These are phyloP conservation scores for Onychostruthus taczanowskii DNA, from an alignment of 2,113 vertebrate genomes.

Conservation along the genomic window DNA sequence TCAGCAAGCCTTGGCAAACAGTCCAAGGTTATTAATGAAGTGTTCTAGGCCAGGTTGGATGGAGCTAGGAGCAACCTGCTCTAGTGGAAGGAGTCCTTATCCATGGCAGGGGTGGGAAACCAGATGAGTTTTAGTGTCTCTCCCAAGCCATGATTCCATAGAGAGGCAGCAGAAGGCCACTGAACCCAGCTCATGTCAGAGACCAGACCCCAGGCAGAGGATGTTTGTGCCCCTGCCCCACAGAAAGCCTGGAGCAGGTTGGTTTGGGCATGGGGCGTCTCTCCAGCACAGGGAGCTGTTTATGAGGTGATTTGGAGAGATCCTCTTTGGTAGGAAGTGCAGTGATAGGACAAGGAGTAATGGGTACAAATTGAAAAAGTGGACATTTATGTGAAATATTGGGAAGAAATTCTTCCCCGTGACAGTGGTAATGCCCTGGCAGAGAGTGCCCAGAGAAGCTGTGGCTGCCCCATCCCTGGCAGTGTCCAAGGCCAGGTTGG, in stretches of 20 bases:
- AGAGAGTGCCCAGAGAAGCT: neutral
- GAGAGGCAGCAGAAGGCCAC: rapidly evolving
- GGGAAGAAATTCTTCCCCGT: too few species aligned
- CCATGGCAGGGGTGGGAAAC: neutral
- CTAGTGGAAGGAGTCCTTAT: neutral
- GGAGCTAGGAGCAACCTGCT: neutral
- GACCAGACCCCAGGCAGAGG: neutral
- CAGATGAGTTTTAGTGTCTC: neutral
- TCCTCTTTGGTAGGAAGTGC: neutral
- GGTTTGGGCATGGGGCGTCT: neutral
- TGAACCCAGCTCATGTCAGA: rapidly evolving
- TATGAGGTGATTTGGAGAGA: neutral
- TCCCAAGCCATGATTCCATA: neutral
- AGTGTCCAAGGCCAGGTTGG: neutral
- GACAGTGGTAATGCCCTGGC: rapidly evolving
- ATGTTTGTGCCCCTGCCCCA: neutral
- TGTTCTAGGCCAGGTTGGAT: neutral
- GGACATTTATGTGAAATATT: neutral
- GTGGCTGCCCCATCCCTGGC: neutral
- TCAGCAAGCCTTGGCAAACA: neutral
- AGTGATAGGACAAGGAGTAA: neutral
- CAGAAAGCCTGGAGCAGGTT: neutral
- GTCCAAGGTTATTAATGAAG: neutral
- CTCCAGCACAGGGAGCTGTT: neutral
- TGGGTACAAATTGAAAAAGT: neutral